Evolutionary conservation across 2,113 vertebrate species (phyloP), one percentile per base, ranked within the genome.

Genomic region (Oreotrochilus melanogaster): DNA sequence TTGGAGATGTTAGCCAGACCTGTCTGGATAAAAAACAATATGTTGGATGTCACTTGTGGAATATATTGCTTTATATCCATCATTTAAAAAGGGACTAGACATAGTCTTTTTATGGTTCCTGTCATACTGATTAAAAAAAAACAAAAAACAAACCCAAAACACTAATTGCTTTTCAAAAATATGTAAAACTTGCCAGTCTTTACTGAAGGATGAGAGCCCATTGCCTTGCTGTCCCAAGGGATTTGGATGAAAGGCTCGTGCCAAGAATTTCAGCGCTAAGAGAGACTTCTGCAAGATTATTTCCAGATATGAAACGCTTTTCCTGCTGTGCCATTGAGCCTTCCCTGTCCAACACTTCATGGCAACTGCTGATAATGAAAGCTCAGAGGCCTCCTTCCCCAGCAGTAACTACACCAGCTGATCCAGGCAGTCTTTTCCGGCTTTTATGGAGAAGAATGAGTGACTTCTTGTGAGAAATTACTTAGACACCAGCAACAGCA

Each of bases 381-480:
- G 92, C 11, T 3, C 90, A 6, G 80, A 69, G 92, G 82, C 51
- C 85, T 94, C 95, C 90, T 76, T 95, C 88, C 95, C 92, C 83
- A 74, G 72, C 85, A n/a, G 19, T 53, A 7, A 48, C 69, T 53
- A 56, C 79, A 67, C 6, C 94, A 96, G 95, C 93, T 78, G 93
- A 94, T 93, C 92, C 89, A 94, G 72, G 93, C 95, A 90, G 92
- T 37, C 93, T 71, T 95, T 97, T 97, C 96, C 95, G 79, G 93
- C 95, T 57, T 97, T 96, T 97, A 96, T 97, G 95, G 86, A 90
- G 86, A 92, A 93, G 93, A 95, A 97, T 96, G 39, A 92, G 78
- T 71, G 92, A 95, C 94, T 93, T 96, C 89, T 90, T 97, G 88
- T 96, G 95, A 96, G 96, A 97, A 97, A 97, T 72, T 86, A 42